Evolutionary conservation across 2,888 invertebrate species (phyloP), one percentile per base, ranked within the genome.

Genomic region (Panzeria rudis): DNA sequence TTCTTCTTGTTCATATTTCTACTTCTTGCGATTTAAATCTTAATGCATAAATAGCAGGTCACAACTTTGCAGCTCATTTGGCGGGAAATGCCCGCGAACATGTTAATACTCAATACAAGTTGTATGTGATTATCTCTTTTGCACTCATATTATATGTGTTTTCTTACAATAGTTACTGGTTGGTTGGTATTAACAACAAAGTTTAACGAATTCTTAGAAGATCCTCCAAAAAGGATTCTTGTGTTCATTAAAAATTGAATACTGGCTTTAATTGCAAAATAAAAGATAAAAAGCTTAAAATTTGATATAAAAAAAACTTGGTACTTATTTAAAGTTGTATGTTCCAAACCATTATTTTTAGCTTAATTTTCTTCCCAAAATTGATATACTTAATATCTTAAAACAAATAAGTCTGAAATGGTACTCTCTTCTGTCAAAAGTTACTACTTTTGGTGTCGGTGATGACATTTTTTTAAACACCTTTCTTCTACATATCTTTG

Each of bases 1-100:
- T 64, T 52, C 38, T n/a, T 47, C 13, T 54, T 54, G 6, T 73
- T 5, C 20, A 50, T 68, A 25, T 59, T 61, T 75, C 44, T 13
- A 61, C 52, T 76, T 69, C 59, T 75, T 81, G 75, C 82, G 86
- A 87, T 87, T 83, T 73, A 75, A 80, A 87, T 87, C 87, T 87
- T 84, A 86, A 87, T 87, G 77, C 86, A 85, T 84, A 85, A 86
- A 86, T 86, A 86, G 86, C 86, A 87, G 87, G 87, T 87, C 87
- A 87, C 87, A 87, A 87, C 77, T 87, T 87, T 87, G 86, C 87
- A 87, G 87, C 87, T 87, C 87, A 86, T 87, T 87, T 87, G 83
- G 73, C 83, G 86, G 84, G 83, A 83, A 86, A 84, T 83, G 86
- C 86, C 87, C 80, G 84, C 87, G 38, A 82, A 85, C 85, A 85